Evolutionary conservation across 1,140 invertebrate genomes (phyloP).

Genomic region (Lepidurus packardi): DNA sequence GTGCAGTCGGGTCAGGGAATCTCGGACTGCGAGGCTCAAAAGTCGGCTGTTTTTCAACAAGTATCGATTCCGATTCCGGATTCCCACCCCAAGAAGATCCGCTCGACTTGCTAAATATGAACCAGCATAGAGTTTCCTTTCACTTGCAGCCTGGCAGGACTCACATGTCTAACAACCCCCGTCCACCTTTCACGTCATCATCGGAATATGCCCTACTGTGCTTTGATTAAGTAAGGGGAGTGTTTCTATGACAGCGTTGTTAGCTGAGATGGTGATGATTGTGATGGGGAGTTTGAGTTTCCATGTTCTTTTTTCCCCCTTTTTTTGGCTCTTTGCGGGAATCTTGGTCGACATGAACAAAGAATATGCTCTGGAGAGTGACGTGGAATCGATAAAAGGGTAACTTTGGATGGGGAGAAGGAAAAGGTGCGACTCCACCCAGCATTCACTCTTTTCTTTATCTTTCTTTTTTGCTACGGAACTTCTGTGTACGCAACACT

Average conservation of each 20-base stretch:
- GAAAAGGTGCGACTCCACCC: no score
- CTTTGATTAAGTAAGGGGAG: neutral
- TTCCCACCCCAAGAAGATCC: neutral
- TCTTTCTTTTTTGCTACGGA: no score
- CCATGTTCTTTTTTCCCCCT: neutral
- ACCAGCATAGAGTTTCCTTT: neutral
- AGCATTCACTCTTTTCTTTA: no score
- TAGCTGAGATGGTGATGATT: neutral
- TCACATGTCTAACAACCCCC: neutral
- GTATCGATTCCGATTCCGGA: neutral
- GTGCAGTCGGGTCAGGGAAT: neutral
- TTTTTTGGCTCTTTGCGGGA: neutral
- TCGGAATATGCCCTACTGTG: neutral
- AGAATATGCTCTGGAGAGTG: neutral
- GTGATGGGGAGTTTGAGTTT: neutral
- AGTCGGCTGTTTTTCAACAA: neutral
- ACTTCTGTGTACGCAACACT: neutral
- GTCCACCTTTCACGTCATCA: neutral
- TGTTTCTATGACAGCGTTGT: conserved; percentile 1
- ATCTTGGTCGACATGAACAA: neutral
- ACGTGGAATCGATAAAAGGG: neutral
- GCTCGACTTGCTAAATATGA: neutral
- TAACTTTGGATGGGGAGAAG: neutral
- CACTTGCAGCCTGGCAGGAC: neutral
- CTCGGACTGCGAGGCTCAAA: neutral